Percentiles rank a stretch among this genome's conserved stretches.
Evolutionary conservation across 2,888 invertebrate species (phyloP).

Genomic region (Drosophila antonietae): DNA sequence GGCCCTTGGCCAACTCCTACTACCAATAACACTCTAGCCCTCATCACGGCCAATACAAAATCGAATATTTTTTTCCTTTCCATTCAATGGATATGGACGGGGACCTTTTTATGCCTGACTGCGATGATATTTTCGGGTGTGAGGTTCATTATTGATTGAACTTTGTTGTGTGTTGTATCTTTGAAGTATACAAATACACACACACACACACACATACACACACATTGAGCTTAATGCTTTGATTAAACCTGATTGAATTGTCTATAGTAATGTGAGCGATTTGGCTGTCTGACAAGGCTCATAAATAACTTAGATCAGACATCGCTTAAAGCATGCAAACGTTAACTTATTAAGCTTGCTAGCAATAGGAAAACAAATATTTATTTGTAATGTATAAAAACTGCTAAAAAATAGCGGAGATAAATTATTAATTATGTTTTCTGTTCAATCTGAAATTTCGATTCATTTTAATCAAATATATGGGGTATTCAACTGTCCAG

Average conservation of each 20-base stretch:
- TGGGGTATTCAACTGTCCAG: no score
- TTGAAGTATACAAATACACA: constrained; percentile 9
- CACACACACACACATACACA: constrained; percentile 12
- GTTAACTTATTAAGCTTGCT: not conserved
- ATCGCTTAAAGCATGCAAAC: constrained; percentile 30
- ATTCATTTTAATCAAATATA: no score
- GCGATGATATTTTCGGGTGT: constrained; percentile 48
- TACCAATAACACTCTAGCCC: constrained; percentile 31
- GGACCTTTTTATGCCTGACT: constrained; percentile 63
- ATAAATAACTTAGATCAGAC: constrained; percentile 47
- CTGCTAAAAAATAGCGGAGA: no score
- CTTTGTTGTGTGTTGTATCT: constrained; percentile 42
- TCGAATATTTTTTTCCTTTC: constrained; percentile 52
- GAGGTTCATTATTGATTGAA: constrained; percentile 70
- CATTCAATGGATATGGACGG: constrained; percentile 29
- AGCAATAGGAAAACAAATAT: not conserved
- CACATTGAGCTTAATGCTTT: constrained; percentile 65
- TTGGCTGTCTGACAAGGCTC: constrained; percentile 50
- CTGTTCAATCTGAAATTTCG: no score
- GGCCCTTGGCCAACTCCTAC: constrained; percentile 38
- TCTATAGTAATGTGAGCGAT: constrained; percentile 55
- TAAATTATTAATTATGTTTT: not conserved
- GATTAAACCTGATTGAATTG: constrained; percentile 79
- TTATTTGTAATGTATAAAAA: not conserved
- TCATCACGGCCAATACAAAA: constrained; percentile 74